Evolutionary conservation across 2,888 invertebrate genomes (phyloP).

Genomic region (Drosophila greeni): DNA sequence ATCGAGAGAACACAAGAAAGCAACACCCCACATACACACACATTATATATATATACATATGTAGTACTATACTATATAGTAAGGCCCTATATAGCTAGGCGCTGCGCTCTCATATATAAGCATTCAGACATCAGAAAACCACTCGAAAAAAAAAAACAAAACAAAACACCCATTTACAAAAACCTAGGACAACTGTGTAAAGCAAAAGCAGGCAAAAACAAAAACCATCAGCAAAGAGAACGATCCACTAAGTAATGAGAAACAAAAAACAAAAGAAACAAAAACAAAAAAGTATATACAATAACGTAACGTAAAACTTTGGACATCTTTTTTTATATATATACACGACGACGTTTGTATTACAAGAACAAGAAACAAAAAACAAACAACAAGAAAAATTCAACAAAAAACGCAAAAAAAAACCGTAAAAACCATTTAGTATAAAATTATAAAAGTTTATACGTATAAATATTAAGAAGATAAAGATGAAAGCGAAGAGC

Average conservation of each 20-base stretch:
- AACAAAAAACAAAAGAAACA: conserved; percentile 41
- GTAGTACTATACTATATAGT: conserved; percentile 54
- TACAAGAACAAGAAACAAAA: conserved; percentile 55
- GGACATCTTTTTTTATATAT: conserved; percentile 76
- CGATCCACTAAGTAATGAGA: conserved; percentile 53
- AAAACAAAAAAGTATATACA: conserved; percentile 70
- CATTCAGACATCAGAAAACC: conserved; percentile 61
- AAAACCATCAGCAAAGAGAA: conserved; percentile 44
- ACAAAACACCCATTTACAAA: conserved; percentile 61
- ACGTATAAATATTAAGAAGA: conserved; percentile 75
- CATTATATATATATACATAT: conserved; percentile 63
- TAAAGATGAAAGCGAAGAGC: conserved; percentile 46
- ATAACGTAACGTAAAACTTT: conserved; percentile 75
- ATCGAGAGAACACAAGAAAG: conserved; percentile 38
- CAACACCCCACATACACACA: conserved; percentile 60
- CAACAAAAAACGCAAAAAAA: conserved; percentile 38
- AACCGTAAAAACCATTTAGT: conserved; percentile 70
- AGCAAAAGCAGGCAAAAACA: conserved; percentile 62
- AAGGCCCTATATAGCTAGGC: conserved; percentile 60
- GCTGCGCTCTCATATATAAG: conserved; percentile 70
- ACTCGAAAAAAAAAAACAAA: conserved; percentile 40
- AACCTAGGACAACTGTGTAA: conserved; percentile 72
- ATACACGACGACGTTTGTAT: conserved; percentile 59
- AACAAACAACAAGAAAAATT: conserved; percentile 36
- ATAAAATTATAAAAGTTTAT: conserved; percentile 77